Evolutionary conservation across 2,797 vertebrate species (phyloP), one percentile per base, ranked within the genome.

Genomic region (Fratercula arctica): DNA sequence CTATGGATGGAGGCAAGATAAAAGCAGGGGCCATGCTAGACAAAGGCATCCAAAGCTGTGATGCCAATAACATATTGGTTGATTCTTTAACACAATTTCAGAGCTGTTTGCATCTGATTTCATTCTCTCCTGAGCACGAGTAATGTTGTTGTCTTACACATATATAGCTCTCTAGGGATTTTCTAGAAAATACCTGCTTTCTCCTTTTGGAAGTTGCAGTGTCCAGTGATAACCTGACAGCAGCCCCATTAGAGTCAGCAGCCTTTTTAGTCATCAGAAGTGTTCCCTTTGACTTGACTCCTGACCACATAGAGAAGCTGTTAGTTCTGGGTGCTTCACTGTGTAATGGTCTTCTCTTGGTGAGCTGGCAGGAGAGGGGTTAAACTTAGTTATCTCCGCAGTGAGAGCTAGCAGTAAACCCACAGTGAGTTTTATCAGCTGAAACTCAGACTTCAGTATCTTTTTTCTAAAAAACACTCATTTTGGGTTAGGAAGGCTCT

Each of bases 401-500:
- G 51, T 51, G 41, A 37, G 53, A 81, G 17, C 39, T 77, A 82
- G 56, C 78, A 67, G 43, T 72, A 41, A 61, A 83, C 50, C 68
- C 85, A 24, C 53, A 60, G 45, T 24, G 29, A 87, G 21, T 75
- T 87, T 37, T 73, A 88, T 76, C 76, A 86, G 53, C 90, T 95
- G 76, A 88, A 95, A 60, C 13, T 54, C 63, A 69, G 73, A 63
- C 46, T 63, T 78, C 7, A 51, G 19, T 61, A 13, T 67, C 43
- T 66, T 59, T 74, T 85, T 26, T 3, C 43, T 75, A 37, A 80
- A 89, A 53, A 1, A 0, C 29, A 21, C 64, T 83, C 9, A 56
- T 84, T 96, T 92, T 93, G 15, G 72, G 13, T 86, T 90, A 35
- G 59, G 60, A 90, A 87, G 77, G 37, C 39, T 93, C 63, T 78